Conservation (phyloP, 2,888 invertebrate genomes). For the Merodon equestris region DNA sequence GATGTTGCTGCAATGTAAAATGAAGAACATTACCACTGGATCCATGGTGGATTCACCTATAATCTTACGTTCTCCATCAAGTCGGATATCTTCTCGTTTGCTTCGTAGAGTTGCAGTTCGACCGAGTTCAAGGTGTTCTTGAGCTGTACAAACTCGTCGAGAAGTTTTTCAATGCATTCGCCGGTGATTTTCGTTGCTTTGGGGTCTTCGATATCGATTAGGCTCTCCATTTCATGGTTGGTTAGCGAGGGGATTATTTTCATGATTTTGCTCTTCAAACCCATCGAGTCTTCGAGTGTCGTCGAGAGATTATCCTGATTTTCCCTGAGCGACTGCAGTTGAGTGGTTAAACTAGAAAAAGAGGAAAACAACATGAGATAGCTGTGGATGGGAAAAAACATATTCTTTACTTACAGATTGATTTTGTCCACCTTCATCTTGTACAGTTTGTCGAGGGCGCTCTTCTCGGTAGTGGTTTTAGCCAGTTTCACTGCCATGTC, state of each 20-base stretch:
- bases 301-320: constrained; percentile 65
- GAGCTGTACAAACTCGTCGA: constrained; percentile 75
- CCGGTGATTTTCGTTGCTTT: constrained; percentile 73
- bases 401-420: constrained; percentile 69
- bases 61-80: constrained; percentile 76
- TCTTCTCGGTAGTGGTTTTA: constrained; percentile 74
- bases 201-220: constrained; percentile 74
- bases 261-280: constrained; percentile 75
- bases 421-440: constrained; percentile 77
- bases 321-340: constrained; percentile 73
- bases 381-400: neutral
- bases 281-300: constrained; percentile 71
- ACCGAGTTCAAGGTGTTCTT: constrained; percentile 75
- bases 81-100: constrained; percentile 78
- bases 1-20: constrained; percentile 74
- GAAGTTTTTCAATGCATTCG: constrained; percentile 75
- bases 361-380: too few species aligned
- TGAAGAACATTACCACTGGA: too few species aligned
- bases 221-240: constrained; percentile 76
- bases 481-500: constrained; percentile 72
- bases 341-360: constrained; percentile 70
- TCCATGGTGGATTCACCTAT: neutral
- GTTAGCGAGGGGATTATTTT: constrained; percentile 75
- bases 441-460: constrained; percentile 75
- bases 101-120: constrained; percentile 78